Conservation (phyloP, 2,797 vertebrate genomes). For the Eulemur rubriventer region DNA sequence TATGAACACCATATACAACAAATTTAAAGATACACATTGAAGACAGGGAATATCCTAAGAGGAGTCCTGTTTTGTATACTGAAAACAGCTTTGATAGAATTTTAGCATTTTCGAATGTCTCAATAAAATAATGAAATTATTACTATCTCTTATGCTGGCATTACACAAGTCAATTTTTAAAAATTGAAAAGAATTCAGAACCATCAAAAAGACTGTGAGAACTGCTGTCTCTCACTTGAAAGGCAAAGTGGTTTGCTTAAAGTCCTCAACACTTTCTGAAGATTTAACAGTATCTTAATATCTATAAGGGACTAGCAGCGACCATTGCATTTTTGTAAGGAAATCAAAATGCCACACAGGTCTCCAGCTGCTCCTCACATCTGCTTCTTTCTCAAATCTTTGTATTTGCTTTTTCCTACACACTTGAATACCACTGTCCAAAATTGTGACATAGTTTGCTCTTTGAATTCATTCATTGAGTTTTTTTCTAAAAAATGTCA, state of each 20-base stretch:
- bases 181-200: slow-evolving; percentile 28
- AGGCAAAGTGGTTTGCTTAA: not conserved
- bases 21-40: not conserved
- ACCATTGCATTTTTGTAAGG: not conserved
- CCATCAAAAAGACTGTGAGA: not conserved
- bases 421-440: not conserved
- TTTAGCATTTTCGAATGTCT: not conserved
- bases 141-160: not conserved
- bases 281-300: not conserved
- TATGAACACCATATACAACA: not conserved
- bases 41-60: not conserved
- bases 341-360: not conserved
- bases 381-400: not conserved
- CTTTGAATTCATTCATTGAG: not conserved
- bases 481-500: not conserved
- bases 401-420: not conserved
- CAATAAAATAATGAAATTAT: not conserved
- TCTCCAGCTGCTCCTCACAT: not conserved
- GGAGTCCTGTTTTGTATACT: not conserved
- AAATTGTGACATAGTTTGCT: not conserved
- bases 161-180: slow-evolving; percentile 23
- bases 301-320: not conserved
- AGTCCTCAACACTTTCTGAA: not conserved
- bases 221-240: not conserved
- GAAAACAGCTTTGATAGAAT: not conserved